Percentiles rank a stretch among this genome's conserved stretches.
Evolutionary conservation across 2,797 vertebrate genomes (phyloP).

Genomic region (Catharus ustulatus): DNA sequence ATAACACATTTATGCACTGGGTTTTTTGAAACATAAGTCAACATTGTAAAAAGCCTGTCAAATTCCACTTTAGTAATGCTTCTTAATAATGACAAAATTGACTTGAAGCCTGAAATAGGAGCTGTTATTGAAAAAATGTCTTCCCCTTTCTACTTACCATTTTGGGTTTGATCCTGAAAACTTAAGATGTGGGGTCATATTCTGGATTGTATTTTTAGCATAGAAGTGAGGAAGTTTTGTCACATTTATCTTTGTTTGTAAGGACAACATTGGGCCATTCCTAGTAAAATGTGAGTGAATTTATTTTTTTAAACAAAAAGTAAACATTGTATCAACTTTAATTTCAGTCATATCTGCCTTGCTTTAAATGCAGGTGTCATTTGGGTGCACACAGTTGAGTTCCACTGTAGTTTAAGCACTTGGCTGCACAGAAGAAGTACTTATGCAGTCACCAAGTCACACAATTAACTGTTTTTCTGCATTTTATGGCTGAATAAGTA

Average conservation of each 20-base stretch:
- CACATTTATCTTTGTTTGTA: not conserved
- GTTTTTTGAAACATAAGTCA: not conserved
- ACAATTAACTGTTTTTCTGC: not conserved
- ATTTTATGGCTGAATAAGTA: not conserved
- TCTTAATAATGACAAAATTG: not conserved
- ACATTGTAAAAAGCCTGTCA: not conserved
- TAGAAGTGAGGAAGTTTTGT: not conserved
- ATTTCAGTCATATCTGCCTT: not conserved
- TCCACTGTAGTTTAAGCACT: not conserved
- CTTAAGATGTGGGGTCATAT: not conserved
- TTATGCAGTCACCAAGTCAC: not conserved
- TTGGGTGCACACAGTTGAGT: not conserved
- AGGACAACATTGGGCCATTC: not conserved
- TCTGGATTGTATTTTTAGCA: not conserved
- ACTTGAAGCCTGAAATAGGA: not conserved
- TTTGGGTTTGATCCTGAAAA: not conserved
- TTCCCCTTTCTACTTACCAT: not conserved
- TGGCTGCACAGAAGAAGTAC: not conserved
- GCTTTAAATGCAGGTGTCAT: not conserved
- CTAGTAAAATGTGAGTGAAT: not conserved
- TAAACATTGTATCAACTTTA: not conserved
- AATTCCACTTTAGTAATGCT: not conserved
- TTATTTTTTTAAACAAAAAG: not conserved
- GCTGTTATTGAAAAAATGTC: not conserved
- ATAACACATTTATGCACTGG: not conserved